Evolutionary conservation across 2,888 invertebrate species (phyloP).

Genomic region (Megastigmus dorsalis): DNA sequence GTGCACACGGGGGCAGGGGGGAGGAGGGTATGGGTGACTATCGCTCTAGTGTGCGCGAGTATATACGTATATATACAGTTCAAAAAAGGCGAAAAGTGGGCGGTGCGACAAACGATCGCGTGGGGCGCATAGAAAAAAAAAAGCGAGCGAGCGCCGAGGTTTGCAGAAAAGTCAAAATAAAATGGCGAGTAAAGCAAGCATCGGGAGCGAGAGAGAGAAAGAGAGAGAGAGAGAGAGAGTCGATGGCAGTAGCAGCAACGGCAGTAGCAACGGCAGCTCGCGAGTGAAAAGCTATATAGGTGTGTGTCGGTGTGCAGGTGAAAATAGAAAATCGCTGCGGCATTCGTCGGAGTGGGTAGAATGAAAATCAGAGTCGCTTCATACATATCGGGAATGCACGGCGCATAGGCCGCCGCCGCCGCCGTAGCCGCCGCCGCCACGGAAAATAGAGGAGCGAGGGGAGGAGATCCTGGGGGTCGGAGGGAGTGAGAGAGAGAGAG

Average conservation of each 20-base stretch:
- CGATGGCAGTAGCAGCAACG: not conserved
- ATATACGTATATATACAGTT: no score
- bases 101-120: conserved; percentile 22
- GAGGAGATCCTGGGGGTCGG: conserved; percentile 50
- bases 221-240: not conserved
- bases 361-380: conserved; percentile 40
- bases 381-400: conserved; percentile 16
- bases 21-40: no score
- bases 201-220: not conserved
- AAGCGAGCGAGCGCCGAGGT: not conserved
- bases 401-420: not conserved
- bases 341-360: conserved; percentile 30
- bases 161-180: conserved; percentile 41
- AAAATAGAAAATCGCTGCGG: conserved; percentile 45
- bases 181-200: conserved; percentile 36
- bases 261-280: not conserved
- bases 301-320: no score
- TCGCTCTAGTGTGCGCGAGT: no score
- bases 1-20: no score
- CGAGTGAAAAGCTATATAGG: not conserved
- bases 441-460: conserved; percentile 45
- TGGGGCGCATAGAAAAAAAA: not conserved
- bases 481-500: conserved; percentile 42
- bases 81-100: conserved; percentile 3
- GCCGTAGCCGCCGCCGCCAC: conserved; percentile 21